A percentile compares a stretch with the other conserved stretches of the same genome.
These are phyloP conservation scores for Drosophila prostipennis DNA, from an alignment of 2,888 invertebrate genomes.

Conservation along the genomic window DNA sequence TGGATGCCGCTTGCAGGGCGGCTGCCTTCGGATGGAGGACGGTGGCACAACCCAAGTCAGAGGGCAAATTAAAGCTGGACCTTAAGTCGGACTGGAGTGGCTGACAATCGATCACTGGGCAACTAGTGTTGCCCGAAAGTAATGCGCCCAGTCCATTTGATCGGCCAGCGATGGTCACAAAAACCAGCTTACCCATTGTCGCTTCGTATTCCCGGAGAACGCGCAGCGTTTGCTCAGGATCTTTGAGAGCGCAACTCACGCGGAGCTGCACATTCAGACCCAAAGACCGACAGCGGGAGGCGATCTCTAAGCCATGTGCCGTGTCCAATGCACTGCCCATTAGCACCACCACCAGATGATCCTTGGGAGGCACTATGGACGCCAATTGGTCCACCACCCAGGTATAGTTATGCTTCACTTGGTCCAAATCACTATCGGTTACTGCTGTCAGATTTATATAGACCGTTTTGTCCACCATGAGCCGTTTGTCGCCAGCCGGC, in stretches of 20 bases:
- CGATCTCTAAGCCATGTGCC: conserved; percentile 93
- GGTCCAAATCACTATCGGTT: conserved; percentile 93
- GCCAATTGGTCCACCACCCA: conserved; percentile 96
- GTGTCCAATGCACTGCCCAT: conserved; percentile 97
- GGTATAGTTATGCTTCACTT: conserved; percentile 96
- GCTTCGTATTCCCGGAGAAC: conserved; percentile 93
- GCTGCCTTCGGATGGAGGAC: conserved; percentile 97
- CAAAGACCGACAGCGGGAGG: conserved; percentile 88
- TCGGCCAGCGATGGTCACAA: conserved; percentile 90
- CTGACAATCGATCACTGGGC: conserved; percentile 98
- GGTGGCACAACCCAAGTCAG: conserved; percentile 93
- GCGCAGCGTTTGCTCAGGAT: conserved; percentile 91
- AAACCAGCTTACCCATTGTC: conserved; percentile 90
- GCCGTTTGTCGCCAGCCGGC: conserved; percentile 97
- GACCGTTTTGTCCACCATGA: conserved; percentile 99
- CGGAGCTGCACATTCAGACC: conserved; percentile 92
- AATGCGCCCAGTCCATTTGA: conserved; percentile 99
- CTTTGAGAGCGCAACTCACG: conserved; percentile 97
- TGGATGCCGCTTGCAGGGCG: conserved; percentile 96
- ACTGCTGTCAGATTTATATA: conserved; percentile 96
- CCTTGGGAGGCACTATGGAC: conserved; percentile 87
- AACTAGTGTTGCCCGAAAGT: conserved; percentile 94
- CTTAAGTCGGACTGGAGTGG: conserved; percentile 93
- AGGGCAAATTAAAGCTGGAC: conserved; percentile 97
- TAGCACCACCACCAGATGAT: conserved; percentile 92